Evolutionary conservation across 2,888 invertebrate species (phyloP), one percentile per base, ranked within the genome.

Genomic region (Thalpophila matura): DNA sequence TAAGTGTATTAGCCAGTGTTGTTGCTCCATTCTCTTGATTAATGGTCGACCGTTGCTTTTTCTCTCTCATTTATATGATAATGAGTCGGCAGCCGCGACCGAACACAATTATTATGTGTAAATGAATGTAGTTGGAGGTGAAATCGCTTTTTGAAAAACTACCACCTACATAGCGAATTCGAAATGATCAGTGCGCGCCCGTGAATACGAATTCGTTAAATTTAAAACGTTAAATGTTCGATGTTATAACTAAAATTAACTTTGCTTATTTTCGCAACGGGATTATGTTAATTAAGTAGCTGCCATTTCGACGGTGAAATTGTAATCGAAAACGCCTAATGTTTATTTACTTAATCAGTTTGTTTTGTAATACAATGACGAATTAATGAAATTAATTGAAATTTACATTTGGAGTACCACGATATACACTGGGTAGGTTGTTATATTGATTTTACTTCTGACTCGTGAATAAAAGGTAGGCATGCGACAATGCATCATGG

Each of bases 61-160:
- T 94, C 92, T 91, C 92, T 91, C 93, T 94, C 94, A 93, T 94
- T 93, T 93, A 91, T 93, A 94, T 94, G 92, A 89, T 93, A 93
- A 94, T 94, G 91, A 93, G 93, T 85, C 89, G 83, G 85, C 88
- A 86, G 86, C 87, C 88, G 87, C 89, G 85, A 86, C 86, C 86
- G 86, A 89, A 89, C 87, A 90, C 89, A 91, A 91, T 93, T 92
- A 91, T 92, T 90, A 90, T 86, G 91, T 91, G 89, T 89, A 91
- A 91, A 92, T 90, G 86, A 84, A 88, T 86, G 88, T 87, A 88
- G 87, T 88, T 85, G 75, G 80, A 84, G 86, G 85, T 87, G 82
- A 87, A 88, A 89, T 85, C 80, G 85, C 82, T 86, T 89, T 89
- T 88, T 86, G 78, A 88, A 89, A 77, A 75, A 74, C 69, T 68